Base-by-base conservation (phyloP, 2,888 invertebrate genomes). In the Conchocele bisecta region DNA sequence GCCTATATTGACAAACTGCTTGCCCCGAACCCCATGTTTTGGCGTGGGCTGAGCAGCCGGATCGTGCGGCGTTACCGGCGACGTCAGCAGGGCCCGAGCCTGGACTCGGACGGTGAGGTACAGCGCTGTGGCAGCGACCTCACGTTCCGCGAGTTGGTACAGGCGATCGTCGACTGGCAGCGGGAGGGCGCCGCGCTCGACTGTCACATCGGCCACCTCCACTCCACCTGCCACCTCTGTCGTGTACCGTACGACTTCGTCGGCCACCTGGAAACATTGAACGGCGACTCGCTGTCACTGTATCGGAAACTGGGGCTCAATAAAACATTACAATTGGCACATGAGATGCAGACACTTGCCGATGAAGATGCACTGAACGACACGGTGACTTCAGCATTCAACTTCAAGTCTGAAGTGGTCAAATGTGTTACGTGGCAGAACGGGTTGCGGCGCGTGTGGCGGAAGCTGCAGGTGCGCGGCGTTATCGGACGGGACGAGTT, bases 1-100 rank as follows among this genome's bases (percentile, higher is more conserved):
- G 82, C 80, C 0, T 85, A 78, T 57, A 72, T 83, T 15, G 83
- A 83, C 42, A 85, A 85, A 65, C 48, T 85, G 1, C 79, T 83
- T 35, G 75, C 79, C 6, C 83, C 83, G 17, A 83, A 83, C 54
- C 71, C 73, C 11, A 24, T 50, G 11, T 83, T 71, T 46, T 81
- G 79, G 75, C 60, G 17, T 20, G 15, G 17, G 1, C 4, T 59
- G 2, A 61, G 75, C 2, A 48, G 13, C 0, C 13, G 41, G 35
- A 73, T 81, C n/a, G 54, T 77, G 0, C 9, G 26, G 11, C 24
- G 29, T 3, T 24, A 13, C 17, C 3, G 29, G 22, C 41, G 29
- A 37, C 22, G 29, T 0, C 13, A 41, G 4, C 3, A 24, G 6
- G 33, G 13, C 2, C 17, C n/a, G 42, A n/a, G 6, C n/a, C n/a